These are phyloP conservation scores for Oryzias curvinotus DNA, from an alignment of 2,113 vertebrate genomes.

Conservation along the genomic window DNA sequence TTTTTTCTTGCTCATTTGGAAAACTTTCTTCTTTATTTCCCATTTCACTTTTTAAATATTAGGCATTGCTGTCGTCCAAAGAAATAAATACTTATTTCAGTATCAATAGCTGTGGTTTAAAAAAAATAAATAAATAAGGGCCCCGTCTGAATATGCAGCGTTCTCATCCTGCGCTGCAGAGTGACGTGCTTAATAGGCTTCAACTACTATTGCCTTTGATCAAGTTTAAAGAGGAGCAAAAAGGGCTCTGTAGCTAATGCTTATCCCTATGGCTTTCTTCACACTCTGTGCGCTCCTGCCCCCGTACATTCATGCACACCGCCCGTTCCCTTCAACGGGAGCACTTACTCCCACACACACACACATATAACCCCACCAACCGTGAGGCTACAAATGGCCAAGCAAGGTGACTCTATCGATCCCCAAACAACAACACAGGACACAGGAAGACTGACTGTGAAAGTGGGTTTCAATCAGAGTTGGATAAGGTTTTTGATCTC, in stretches of 20 bases:
- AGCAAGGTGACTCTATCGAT: constrained; percentile 83
- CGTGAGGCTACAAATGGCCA: constrained; percentile 78
- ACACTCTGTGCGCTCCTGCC: constrained; percentile 58
- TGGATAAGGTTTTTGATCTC: constrained; percentile 40
- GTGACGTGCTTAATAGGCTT: constrained; percentile 77
- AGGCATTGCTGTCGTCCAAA: constrained; percentile 51
- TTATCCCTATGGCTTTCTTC: constrained; percentile 74
- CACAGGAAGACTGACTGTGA: constrained; percentile 42
- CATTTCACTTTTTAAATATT: constrained; percentile 20
- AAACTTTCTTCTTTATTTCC: constrained; percentile 51
- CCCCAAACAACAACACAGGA: constrained; percentile 64
- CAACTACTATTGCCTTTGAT: constrained; percentile 79
- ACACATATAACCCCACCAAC: constrained; percentile 66
- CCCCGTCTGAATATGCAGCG: constrained; percentile 50
- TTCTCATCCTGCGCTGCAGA: constrained; percentile 67
- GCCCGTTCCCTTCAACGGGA: constrained; percentile 34
- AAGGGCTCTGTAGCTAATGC: constrained; percentile 77
- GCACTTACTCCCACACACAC: constrained; percentile 52
- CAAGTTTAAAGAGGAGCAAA: constrained; percentile 80
- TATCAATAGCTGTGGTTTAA: constrained; percentile 55
- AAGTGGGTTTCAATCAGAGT: constrained; percentile 48
- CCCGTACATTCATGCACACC: constrained; percentile 55
- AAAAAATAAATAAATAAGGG: constrained; percentile 27
- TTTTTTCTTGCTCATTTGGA: constrained; percentile 24
- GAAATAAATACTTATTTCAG: constrained; percentile 34